Base-by-base conservation (phyloP, 2,113 vertebrate species). In the Sander vitreus region DNA sequence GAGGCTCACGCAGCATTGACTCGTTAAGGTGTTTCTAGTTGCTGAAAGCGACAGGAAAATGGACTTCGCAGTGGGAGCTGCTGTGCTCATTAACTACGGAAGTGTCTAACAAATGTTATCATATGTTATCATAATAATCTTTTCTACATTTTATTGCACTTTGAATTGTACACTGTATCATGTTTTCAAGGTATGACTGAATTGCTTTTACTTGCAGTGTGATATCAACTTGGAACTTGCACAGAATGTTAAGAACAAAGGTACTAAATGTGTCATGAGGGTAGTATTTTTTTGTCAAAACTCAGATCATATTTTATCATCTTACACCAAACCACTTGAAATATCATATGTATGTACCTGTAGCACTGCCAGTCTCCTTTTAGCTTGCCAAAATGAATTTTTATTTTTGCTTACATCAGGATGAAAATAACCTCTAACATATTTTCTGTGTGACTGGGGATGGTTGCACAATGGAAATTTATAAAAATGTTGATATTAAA, bases 401-500 rank as follows among this genome's bases (percentile, higher is more conserved):
- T 96, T 96, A 97, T 97, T 98, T 97, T 98, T 98, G 96, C 96
- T 95, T 96, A 96, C 73, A 88, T 88, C 83, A 54, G 78, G 90
- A 94, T 83, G 84, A 88, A 83, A 91, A 85, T 86, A 93, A 90
- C 85, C 84, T 91, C 83, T 91, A 93, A 95, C 96, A 93, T 97
- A 97, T 97, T 97, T 97, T 97, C 63, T 86, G 85, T 91, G 90
- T 85, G 80, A 86, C 81, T 76, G 81, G 48, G 86, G 54, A 91
- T 94, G 93, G 58, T 89, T 83, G 80, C 80, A 85, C 75, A 88
- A 89, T 85, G 93, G 94, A 94, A 94, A 95, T 97, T 97, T 97
- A 95, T 95, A 89, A 96, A 93, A 96, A 94, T 96, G 95, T 97
- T 95, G 94, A 97, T 95, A 99, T 97, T 97, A 97, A 97, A 95